These are phyloP conservation scores for Trichomycterus rosablanca DNA, from an alignment of 2,113 vertebrate species.

Conservation along the genomic window DNA sequence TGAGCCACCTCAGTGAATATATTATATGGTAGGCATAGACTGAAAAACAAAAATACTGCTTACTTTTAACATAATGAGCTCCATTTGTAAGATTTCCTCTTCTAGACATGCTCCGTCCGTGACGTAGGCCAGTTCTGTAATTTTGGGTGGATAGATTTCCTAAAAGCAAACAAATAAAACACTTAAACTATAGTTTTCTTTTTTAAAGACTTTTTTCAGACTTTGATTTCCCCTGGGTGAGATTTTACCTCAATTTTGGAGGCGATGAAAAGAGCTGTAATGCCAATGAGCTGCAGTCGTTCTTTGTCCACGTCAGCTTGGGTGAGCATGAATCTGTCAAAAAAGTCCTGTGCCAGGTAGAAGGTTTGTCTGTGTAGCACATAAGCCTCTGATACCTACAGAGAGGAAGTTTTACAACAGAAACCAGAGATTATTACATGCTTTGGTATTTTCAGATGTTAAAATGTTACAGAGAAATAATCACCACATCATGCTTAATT, in stretches of 20 bases:
- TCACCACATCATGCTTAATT: too few species aligned
- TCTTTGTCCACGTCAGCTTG: conserved; percentile 76
- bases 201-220: too few species aligned
- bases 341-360: conserved; percentile 90
- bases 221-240: too few species aligned
- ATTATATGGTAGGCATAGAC: not conserved
- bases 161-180: conserved; percentile 53
- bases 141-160: conserved; percentile 88
- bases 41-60: not conserved
- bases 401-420: not conserved
- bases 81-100: conserved; percentile 85
- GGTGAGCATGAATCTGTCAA: conserved; percentile 87
- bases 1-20: too few species aligned
- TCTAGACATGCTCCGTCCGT: conserved; percentile 85
- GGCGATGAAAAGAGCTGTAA: conserved; percentile 86
- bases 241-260: conserved; percentile 83
- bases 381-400: conserved; percentile 84
- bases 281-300: conserved; percentile 84
- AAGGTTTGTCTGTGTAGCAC: conserved; percentile 87
- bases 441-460: too few species aligned
- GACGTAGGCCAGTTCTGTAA: conserved; percentile 82
- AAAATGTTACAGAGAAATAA: too few species aligned
- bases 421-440: not conserved
- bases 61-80: conserved; percentile 86
- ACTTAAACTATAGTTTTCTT: not conserved